Conservation (phyloP, 2,888 invertebrate genomes). For the Dolomedes plantarius region DNA sequence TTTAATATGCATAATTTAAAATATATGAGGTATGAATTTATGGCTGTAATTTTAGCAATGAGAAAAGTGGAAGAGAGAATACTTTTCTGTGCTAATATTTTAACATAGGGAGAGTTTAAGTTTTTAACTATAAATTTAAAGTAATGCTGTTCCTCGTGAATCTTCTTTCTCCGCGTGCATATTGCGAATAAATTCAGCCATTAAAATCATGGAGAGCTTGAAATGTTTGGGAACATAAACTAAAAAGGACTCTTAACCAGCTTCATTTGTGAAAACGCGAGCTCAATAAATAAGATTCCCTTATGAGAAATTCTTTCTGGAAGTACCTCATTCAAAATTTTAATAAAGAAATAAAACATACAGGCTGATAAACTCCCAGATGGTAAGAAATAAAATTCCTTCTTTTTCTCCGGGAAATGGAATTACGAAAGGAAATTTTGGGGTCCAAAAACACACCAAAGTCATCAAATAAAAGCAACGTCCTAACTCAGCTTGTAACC, state of each 20-base stretch:
- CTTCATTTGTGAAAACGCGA: not conserved
- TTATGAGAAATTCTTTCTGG: too few species aligned
- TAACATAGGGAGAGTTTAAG: not conserved
- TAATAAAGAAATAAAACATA: too few species aligned
- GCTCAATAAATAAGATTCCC: too few species aligned
- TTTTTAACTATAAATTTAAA: not conserved
- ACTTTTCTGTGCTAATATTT: not conserved
- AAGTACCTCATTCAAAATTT: too few species aligned
- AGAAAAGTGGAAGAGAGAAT: slow-evolving; percentile 1
- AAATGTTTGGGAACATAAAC: not conserved
- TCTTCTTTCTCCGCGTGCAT: not conserved
- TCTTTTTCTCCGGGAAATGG: too few species aligned
- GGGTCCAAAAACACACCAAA: too few species aligned
- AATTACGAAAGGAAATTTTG: too few species aligned
- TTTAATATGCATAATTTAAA: slow-evolving; percentile 17
- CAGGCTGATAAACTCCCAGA: too few species aligned
- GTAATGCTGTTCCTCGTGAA: not conserved
- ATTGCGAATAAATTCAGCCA: not conserved
- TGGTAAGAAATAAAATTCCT: too few species aligned
- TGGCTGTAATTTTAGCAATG: slow-evolving; percentile 5
- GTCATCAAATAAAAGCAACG: too few species aligned
- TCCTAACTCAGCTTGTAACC: too few species aligned
- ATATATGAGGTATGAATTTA: slow-evolving; percentile 23
- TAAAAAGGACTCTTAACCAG: not conserved
- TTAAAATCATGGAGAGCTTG: not conserved